Conservation (phyloP, 2,888 invertebrate genomes). For the Scaptomyza flava region DNA sequence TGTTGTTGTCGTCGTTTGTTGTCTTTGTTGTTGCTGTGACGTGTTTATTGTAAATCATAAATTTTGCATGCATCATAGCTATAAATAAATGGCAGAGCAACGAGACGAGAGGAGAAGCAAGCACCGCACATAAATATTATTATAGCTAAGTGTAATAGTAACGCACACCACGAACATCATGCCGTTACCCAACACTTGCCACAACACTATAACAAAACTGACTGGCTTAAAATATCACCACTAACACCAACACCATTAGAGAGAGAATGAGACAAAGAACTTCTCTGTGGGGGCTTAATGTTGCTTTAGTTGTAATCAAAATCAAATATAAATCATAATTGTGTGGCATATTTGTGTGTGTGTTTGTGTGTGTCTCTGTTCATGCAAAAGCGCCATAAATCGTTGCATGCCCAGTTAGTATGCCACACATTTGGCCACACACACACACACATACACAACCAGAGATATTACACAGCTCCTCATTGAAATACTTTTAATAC, state of each 20-base stretch:
- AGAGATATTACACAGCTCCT: slow-evolving; percentile 15
- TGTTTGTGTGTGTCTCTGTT: slow-evolving; percentile 40
- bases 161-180: slow-evolving; percentile 55
- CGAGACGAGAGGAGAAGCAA: slow-evolving; percentile 39
- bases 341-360: slow-evolving; percentile 51
- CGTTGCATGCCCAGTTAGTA: slow-evolving; percentile 57
- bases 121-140: slow-evolving; percentile 68
- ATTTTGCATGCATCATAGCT: slow-evolving; percentile 75
- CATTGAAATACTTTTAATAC: slow-evolving; percentile 48
- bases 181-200: slow-evolving; percentile 33
- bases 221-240: slow-evolving; percentile 12
- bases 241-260: slow-evolving; percentile 16
- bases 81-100: slow-evolving; percentile 65
- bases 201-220: slow-evolving; percentile 28
- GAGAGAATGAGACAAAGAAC: neutral
- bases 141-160: slow-evolving; percentile 74
- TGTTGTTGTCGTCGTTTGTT: slow-evolving; percentile 21
- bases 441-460: slow-evolving; percentile 4
- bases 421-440: slow-evolving; percentile 45
- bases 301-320: slow-evolving; percentile 73
- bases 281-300: slow-evolving; percentile 46
- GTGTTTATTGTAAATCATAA: slow-evolving; percentile 73
- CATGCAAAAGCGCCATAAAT: slow-evolving; percentile 75
- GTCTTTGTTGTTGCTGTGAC: slow-evolving; percentile 45
- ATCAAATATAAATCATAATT: slow-evolving; percentile 77